Conservation (phyloP, 2,888 invertebrate species). For the Timema cristinae region DNA sequence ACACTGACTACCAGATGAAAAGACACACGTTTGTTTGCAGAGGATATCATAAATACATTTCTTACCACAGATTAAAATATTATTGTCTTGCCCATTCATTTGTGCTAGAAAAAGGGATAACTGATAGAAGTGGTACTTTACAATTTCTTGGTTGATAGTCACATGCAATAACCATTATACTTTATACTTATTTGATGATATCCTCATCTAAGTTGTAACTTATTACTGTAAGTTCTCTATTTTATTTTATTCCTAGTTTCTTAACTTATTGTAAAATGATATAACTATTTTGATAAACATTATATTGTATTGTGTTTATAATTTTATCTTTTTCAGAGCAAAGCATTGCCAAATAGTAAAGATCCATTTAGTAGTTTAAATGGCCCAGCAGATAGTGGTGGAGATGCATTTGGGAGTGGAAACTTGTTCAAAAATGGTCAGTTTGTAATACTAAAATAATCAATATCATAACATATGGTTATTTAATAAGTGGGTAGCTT, state of each 20-base stretch:
- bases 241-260: neutral
- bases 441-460: neutral
- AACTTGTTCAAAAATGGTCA: constrained; percentile 51
- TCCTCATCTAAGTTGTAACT: neutral
- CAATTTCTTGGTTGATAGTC: neutral
- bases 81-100: no score
- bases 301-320: no score
- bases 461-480: no score
- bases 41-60: no score
- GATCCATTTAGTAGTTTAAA: constrained; percentile 48
- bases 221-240: neutral
- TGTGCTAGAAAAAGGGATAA: no score
- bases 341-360: constrained; percentile 24
- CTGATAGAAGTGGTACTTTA: neutral
- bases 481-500: no score
- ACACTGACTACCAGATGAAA: no score
- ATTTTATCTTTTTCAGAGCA: constrained; percentile 38
- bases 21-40: no score
- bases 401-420: constrained; percentile 47
- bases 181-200: neutral
- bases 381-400: constrained; percentile 36
- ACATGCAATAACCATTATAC: neutral
- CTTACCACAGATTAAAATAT: no score
- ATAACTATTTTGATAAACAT: no score
- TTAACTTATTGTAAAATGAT: neutral